Evolutionary conservation across 2,113 vertebrate species (phyloP), one percentile per base, ranked within the genome.

Genomic region (Chlamydotis undulata): DNA sequence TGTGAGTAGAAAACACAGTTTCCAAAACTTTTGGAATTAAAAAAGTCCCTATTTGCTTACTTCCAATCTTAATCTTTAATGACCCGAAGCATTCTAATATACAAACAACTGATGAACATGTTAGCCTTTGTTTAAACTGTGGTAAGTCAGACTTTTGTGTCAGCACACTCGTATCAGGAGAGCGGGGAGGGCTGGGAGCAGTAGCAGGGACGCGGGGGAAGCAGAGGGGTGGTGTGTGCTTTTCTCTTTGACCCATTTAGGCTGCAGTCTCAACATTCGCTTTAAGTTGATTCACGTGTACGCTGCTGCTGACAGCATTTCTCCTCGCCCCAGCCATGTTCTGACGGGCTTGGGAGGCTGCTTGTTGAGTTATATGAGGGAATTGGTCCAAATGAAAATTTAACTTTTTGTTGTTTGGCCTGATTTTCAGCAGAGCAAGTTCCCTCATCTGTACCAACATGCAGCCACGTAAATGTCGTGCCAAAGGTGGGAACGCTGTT

Each of bases 221-320:
- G 69, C 0, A 0, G 3, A 18, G 68, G 85, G 52, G 37, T 88
- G 5, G 33, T 9, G 90, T 93, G 83, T 93, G 25, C 63, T 88
- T 94, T 91, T 92, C 82, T 90, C 82, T 97, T 57, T 96, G 88
- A 96, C 83, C 90, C 90, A 45, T 82, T 95, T 94, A 87, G 91
- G 80, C 60, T 63, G 50, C 56, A 74, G 45, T 52, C 90, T 92
- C 68, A 43, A 43, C 83, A 63, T 92, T 83, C 67, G 64, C 59
- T 86, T 83, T 92, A 83, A 95, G 83, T 67, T 6, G 5, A 89
- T 87, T 76, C 95, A 89, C 2, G 17, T 97, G 94, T 81, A 7
- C 1, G 3, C 33, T 59, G 86, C 94, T 78, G 94, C 83, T 96
- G 89, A 96, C 93, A 95, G 89, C 25, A 8, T 59, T 87, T 75